These are phyloP conservation scores for Tamandua tetradactyla DNA, from an alignment of 2,797 vertebrate genomes.

Conservation along the genomic window DNA sequence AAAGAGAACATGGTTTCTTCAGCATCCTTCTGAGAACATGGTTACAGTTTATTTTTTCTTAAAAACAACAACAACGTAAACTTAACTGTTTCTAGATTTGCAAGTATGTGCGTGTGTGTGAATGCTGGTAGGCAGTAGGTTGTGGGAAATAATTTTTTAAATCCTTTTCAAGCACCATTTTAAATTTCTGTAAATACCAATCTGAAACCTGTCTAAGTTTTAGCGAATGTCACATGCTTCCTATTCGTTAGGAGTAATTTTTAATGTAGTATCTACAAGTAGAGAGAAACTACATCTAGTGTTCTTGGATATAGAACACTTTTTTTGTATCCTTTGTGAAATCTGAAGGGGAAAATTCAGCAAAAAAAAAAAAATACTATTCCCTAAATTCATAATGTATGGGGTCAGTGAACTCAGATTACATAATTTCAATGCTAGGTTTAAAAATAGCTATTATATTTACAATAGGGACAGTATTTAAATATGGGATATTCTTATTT, in stretches of 20 bases:
- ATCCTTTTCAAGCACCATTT: background rate
- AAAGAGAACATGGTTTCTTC: background rate
- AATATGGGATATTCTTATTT: conserved; percentile 7
- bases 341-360: background rate
- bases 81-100: background rate
- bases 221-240: conserved; percentile 11
- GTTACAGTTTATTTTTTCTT: background rate
- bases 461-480: background rate
- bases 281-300: background rate
- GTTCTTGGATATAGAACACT: background rate
- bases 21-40: background rate
- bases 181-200: conserved; percentile 24
- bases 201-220: conserved; percentile 2
- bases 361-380: conserved; percentile 18
- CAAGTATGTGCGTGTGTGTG: background rate
- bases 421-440: background rate
- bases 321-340: background rate
- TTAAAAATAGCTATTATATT: conserved; percentile 37
- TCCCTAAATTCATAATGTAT: conserved; percentile 23
- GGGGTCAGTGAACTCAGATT: conserved; percentile 8
- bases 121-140: background rate
- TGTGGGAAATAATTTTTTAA: conserved; percentile 9
- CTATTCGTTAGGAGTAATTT: conserved; percentile 11
- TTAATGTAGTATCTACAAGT: background rate
- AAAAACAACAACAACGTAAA: background rate